These are phyloP conservation scores for Neodiprion virginianus DNA, from an alignment of 1,140 invertebrate species.

Conservation along the genomic window DNA sequence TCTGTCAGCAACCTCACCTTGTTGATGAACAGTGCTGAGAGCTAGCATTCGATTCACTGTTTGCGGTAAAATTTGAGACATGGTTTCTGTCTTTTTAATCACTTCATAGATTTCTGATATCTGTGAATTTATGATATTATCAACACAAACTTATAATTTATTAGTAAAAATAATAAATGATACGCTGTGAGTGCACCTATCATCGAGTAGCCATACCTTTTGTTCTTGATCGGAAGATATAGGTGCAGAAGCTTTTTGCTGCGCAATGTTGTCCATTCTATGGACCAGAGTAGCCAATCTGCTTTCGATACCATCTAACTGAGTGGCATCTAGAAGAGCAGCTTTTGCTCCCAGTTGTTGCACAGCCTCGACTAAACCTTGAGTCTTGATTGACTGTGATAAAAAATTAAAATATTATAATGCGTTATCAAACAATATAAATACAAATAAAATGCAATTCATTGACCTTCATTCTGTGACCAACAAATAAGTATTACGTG, in stretches of 20 bases:
- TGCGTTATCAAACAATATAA: background rate
- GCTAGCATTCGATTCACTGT: constrained; percentile 84
- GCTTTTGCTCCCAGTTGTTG: constrained; percentile 77
- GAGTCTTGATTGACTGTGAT: constrained; percentile 43
- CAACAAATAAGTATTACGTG: too few relatives aligned
- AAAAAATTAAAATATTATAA: constrained; percentile 1
- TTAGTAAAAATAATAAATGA: background rate
- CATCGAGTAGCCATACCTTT: constrained; percentile 65
- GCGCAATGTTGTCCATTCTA: constrained; percentile 78
- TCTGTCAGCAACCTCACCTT: constrained; percentile 68
- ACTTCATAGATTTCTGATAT: constrained; percentile 86
- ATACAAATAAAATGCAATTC: background rate
- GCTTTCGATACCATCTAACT: constrained; percentile 84
- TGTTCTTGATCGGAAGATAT: constrained; percentile 79
- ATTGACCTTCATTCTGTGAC: too few relatives aligned
- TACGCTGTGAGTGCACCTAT: background rate
- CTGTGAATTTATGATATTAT: constrained; percentile 59
- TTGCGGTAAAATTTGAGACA: constrained; percentile 79
- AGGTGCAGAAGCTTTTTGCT: constrained; percentile 68
- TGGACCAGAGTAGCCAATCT: constrained; percentile 75
- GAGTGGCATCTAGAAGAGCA: constrained; percentile 78
- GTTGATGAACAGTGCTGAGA: constrained; percentile 85
- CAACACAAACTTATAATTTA: too few relatives aligned
- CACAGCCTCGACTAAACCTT: constrained; percentile 72
- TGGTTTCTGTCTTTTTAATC: constrained; percentile 82